Percentiles rank a stretch among this genome's conserved stretches.
Evolutionary conservation across 2,888 invertebrate genomes (phyloP).

Genomic region (Drosophila aldrichi): DNA sequence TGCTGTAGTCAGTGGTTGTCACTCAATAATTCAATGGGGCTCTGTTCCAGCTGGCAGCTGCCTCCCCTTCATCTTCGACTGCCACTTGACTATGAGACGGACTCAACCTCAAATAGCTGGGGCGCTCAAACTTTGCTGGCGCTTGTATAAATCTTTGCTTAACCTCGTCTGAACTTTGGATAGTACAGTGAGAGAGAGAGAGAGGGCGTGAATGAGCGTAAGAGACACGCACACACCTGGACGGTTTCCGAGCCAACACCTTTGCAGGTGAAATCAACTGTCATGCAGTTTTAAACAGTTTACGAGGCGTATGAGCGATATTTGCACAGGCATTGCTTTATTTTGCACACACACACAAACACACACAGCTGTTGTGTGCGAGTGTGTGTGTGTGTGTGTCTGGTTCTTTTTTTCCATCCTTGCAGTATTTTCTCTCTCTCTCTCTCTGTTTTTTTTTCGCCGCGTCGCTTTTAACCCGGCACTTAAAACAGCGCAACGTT

Average conservation of each 20-base stretch:
- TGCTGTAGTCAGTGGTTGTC: conserved; percentile 34
- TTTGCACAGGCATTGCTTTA: conserved; percentile 58
- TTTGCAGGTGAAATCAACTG: conserved; percentile 70
- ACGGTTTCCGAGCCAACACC: conserved; percentile 52
- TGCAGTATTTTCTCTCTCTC: conserved; percentile 10
- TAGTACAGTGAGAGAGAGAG: background rate
- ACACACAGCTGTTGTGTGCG: background rate
- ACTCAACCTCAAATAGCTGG: conserved; percentile 54
- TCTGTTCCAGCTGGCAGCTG: conserved; percentile 26
- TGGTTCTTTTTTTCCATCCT: background rate
- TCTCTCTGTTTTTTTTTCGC: conserved; percentile 16
- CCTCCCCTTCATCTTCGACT: conserved; percentile 28
- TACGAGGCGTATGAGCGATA: conserved; percentile 77
- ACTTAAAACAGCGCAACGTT: conserved; percentile 61
- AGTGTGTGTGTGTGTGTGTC: background rate
- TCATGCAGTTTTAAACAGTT: conserved; percentile 78
- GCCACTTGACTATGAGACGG: conserved; percentile 62
- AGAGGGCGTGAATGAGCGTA: background rate
- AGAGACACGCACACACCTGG: conserved; percentile 10
- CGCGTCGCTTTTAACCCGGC: conserved; percentile 17
- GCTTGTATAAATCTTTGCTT: conserved; percentile 65
- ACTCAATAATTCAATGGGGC: conserved; percentile 69
- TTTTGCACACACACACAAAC: conserved; percentile 26
- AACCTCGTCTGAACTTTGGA: conserved; percentile 71
- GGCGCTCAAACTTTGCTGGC: conserved; percentile 52